A percentile compares a stretch with the other conserved stretches of the same genome.
These are phyloP conservation scores for Schizaphis graminum DNA, from an alignment of 2,888 invertebrate species.

Conservation along the genomic window DNA sequence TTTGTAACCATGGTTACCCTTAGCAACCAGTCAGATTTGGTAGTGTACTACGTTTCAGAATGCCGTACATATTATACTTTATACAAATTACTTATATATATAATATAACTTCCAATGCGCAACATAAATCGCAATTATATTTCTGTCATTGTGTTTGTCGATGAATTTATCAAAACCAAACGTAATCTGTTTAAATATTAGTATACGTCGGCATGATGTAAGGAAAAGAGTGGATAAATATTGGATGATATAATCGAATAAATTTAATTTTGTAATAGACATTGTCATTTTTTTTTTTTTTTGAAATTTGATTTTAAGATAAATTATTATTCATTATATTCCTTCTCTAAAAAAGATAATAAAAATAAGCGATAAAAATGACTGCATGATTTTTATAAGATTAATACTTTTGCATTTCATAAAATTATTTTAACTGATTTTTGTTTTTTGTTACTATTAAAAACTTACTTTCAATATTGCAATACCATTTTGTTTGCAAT, in stretches of 20 bases:
- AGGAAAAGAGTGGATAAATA: not conserved
- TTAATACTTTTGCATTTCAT: not conserved
- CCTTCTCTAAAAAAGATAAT: not conserved
- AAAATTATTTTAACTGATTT: not conserved
- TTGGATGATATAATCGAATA: not conserved
- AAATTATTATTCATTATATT: not conserved
- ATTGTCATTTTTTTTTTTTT: not conserved
- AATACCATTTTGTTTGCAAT: not conserved
- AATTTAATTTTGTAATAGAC: not conserved
- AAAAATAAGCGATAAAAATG: not conserved
- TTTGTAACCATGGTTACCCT: constrained; percentile 53
- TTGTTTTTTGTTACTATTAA: not conserved
- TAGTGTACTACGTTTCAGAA: not conserved
- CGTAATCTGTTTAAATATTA: not conserved
- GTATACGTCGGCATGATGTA: not conserved
- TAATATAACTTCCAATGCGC: not conserved
- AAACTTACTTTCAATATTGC: not conserved
- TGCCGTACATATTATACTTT: not conserved
- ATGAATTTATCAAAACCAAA: not conserved
- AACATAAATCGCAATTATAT: not conserved
- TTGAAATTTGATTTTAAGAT: not conserved
- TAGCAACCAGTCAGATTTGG: constrained; percentile 45
- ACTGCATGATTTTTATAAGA: not conserved
- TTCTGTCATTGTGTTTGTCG: not conserved
- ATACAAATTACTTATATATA: not conserved